Evolutionary conservation across 2,113 vertebrate genomes (phyloP), one percentile per base, ranked within the genome.

Genomic region (Dasyornis broadbenti): DNA sequence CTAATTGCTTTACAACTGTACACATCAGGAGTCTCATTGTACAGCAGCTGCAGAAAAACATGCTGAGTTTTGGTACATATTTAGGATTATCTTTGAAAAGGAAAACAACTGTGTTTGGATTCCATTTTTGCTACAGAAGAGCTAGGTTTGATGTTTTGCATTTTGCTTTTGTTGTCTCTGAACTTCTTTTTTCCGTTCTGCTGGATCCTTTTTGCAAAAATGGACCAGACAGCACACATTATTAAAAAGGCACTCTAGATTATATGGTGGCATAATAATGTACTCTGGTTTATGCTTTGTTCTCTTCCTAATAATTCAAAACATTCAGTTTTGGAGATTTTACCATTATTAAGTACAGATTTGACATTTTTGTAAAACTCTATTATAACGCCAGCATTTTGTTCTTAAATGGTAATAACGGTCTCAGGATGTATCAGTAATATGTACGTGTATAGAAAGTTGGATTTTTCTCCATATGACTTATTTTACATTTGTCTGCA

Each of bases 241-340:
- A 69, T 93, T 92, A 65, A 90, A 90, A 92, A 95, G 61, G 54
- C 88, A 40, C 49, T 82, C 90, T 71, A 93, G 90, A 94, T 93
- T 94, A 77, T 70, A 93, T 65, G 60, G 82, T 59, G 31, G 23
- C 40, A 69, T 85, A 94, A 84, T 91, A 90, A 80, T 80, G 66
- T 90, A 92, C 82, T 86, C 82, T 93, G 49, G 53, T 92, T 92
- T 93, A 69, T 77, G 89, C 75, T 92, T 93, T 94, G 15, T 94
- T 93, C 85, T 80, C n/a, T 76, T 95, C 49, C 50, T 93, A 86
- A 82, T 71, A 95, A 82, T 77, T 90, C 40, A 24, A 80, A 93
- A 61, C 71, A 77, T 90, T 86, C 82, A 80, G 42, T 96, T 84
- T 90, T 18, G 56, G 15, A 6, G 3, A 13, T 83, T 82, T 96